Percentiles rank a stretch among this genome's conserved stretches.
Conservation (phyloP, 2,888 invertebrate genomes). For the Oscheius onirici region DNA sequence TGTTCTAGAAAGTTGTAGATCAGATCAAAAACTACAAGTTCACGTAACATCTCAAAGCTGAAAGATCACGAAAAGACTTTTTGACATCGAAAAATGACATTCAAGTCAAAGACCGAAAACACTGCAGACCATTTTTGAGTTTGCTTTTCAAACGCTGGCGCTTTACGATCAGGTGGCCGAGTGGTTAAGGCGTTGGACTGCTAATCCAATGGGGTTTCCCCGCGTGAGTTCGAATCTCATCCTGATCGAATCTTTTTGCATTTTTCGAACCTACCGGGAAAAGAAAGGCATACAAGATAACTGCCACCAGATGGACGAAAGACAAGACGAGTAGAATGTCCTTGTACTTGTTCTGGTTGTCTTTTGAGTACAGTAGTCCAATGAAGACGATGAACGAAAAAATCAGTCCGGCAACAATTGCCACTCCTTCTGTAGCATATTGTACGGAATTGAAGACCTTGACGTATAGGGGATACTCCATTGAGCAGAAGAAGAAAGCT, state of each 20-base stretch:
- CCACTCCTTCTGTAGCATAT: neutral
- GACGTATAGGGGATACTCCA: constrained; percentile 2
- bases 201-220: constrained; percentile 72
- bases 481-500: neutral
- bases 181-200: constrained; percentile 72
- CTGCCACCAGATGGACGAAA: neutral
- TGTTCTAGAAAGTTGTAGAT: too few species aligned
- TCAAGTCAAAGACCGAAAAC: too few species aligned
- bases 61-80: too few species aligned
- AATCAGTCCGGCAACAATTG: neutral
- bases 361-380: neutral
- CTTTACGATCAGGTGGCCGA: constrained; percentile 68
- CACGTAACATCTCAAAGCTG: too few species aligned
- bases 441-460: constrained; percentile 1
- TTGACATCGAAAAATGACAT: too few species aligned
- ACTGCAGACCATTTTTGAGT: too few species aligned
- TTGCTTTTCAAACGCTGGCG: too few species aligned
- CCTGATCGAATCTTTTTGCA: constrained; percentile 57
- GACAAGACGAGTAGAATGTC: neutral
- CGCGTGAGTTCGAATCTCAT: constrained; percentile 71
- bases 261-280: neutral
- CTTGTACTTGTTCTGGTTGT: constrained; percentile 1
- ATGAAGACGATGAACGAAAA: neutral
- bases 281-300: neutral
- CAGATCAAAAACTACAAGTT: too few species aligned